Base-by-base conservation (phyloP, 1,140 invertebrate genomes). In the Tyrophagus putrescentiae region DNA sequence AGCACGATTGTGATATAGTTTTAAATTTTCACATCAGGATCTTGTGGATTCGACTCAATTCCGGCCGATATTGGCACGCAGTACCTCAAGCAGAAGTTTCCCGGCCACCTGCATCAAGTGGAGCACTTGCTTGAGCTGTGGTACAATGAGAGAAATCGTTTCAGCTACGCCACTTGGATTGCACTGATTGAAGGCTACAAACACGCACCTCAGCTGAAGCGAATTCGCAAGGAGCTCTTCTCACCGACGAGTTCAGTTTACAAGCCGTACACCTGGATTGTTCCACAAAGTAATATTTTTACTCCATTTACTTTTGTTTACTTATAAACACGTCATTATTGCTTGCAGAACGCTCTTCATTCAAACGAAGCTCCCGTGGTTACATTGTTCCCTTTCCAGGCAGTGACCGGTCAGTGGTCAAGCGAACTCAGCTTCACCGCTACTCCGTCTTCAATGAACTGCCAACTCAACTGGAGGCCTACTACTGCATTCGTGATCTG, bases 161-260 rank as follows among this genome's bases (percentile, higher is more conserved):
- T 68, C 23, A 81, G 90, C 72, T 84, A 79, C 69, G 87, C 80
- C 21, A 92, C 87, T 16, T 89, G 84, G 81, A 80, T 87, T 66
- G 87, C 85, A 1, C 77, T 81, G 0, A 77, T 93, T 34, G 72
- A 87, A 72, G 81, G 84, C 11, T 67, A 86, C 56, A 78, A 80
- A 4, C 71, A 84, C 69, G 65, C 68, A 0, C 66, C 76, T 56
- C 81, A 90, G 67, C 68, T 90, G 21, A 60, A n/a, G 1, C 1
- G 21, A 21, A 21, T 65, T 1, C 56, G 63, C 7, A 4, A 48
- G 32, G n/a, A 60, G 31, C 34, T 65, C 5, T 52, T 27, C 18
- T 3, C 27, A 13, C 33, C 2, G 28, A 45, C 27, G 52, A 54
- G 9, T 39, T 60, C 1, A 45, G 36, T 9, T 58, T 86, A 90